Evolutionary conservation across 2,113 vertebrate species (phyloP).

Genomic region (Agapornis roseicollis): DNA sequence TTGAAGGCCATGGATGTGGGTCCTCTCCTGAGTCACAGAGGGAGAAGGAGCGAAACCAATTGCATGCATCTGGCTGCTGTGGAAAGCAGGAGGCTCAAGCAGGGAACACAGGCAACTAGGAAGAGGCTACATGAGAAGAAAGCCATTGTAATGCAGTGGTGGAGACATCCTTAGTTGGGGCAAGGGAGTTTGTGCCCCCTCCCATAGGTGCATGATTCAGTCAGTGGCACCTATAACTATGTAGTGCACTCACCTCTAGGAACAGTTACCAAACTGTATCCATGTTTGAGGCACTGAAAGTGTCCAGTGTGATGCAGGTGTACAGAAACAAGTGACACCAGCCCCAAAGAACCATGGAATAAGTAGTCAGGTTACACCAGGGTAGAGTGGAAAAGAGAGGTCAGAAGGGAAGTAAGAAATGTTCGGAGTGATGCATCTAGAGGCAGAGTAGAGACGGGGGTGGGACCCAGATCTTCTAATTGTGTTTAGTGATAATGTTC

Average conservation of each 20-base stretch:
- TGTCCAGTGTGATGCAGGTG: neutral
- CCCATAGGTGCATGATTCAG: neutral
- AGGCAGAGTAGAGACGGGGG: neutral
- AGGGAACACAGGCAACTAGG: neutral
- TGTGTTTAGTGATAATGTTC: neutral
- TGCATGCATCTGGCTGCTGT: accelerated
- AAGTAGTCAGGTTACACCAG: neutral
- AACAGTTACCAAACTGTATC: neutral
- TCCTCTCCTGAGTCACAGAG: neutral
- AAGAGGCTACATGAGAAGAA: neutral
- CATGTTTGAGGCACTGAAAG: neutral
- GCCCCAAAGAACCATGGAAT: neutral
- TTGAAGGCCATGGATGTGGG: accelerated
- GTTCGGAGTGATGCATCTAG: neutral
- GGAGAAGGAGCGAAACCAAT: neutral
- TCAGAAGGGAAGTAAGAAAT: neutral
- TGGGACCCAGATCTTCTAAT: neutral
- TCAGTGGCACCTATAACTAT: neutral
- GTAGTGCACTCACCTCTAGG: neutral
- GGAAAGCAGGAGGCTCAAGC: neutral
- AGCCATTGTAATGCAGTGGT: neutral
- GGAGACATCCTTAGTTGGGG: neutral
- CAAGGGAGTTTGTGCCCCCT: neutral
- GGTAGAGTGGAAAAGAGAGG: neutral
- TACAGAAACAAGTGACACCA: accelerated